phyloP scores from a whole-genome alignment of 2,797 vertebrate species.

The Sebastolobus alascanus region DNA sequence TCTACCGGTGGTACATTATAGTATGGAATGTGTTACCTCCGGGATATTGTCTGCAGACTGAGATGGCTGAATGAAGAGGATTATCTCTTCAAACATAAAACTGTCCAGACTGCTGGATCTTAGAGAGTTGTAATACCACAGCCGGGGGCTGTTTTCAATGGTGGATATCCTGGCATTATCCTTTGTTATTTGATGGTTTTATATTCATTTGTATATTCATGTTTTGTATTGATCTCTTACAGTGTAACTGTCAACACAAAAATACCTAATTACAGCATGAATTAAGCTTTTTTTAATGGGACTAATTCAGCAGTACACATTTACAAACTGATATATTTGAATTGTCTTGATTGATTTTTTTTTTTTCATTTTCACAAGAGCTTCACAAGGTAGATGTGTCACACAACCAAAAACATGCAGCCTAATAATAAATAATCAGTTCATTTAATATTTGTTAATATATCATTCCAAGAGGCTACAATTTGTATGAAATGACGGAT shows the following conservation, averaged over 20 bases:
- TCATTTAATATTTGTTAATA: not conserved
- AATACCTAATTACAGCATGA: constrained; percentile 36
- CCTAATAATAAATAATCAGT: not conserved
- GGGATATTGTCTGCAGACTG: constrained; percentile 76
- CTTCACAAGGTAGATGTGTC: not conserved
- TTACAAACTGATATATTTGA: not conserved
- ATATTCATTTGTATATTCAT: constrained; percentile 45
- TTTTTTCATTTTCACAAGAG: not conserved
- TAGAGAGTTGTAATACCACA: constrained; percentile 65
- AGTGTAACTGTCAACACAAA: constrained; percentile 7
- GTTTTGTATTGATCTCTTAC: constrained; percentile 46
- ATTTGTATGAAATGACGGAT: not conserved
- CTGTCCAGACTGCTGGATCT: constrained; percentile 66
- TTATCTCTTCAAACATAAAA: constrained; percentile 72
- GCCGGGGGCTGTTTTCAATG: constrained; percentile 52
- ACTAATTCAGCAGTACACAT: not conserved
- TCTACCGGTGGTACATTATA: constrained; percentile 92
- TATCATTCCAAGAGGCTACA: not conserved
- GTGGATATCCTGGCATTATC: constrained; percentile 50
- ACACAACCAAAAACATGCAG: not conserved
- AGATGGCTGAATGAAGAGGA: constrained; percentile 75
- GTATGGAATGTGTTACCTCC: constrained; percentile 84
- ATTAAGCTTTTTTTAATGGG: constrained; percentile 9
- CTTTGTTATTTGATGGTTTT: constrained; percentile 62
- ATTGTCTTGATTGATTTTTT: not conserved